Percentiles rank a stretch among this genome's conserved stretches.
These are phyloP conservation scores for Lepidurus apus DNA, from an alignment of 1,140 invertebrate genomes.

Conservation along the genomic window DNA sequence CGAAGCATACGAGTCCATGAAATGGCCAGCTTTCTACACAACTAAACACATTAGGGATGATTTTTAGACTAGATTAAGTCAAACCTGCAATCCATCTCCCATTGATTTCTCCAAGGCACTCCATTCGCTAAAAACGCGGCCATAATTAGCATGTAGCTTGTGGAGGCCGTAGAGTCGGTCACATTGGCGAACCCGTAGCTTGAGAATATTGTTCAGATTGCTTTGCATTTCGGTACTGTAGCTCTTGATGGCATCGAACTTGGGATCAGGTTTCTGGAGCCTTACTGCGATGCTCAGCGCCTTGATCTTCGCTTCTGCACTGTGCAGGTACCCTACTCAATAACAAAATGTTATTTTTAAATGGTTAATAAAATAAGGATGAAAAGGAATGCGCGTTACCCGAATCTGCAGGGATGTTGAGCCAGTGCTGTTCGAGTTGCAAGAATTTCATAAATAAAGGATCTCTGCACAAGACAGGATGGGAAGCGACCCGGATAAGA, in stretches of 20 bases:
- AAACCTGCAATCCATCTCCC: conserved; percentile 68
- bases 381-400: conserved; percentile 47
- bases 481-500: conserved; percentile 64
- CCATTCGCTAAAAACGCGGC: conserved; percentile 77
- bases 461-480: conserved; percentile 66
- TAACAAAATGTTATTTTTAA: conserved; percentile 36
- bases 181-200: conserved; percentile 60
- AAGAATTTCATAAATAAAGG: conserved; percentile 69
- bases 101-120: conserved; percentile 76
- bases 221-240: conserved; percentile 67
- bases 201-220: conserved; percentile 48
- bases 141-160: conserved; percentile 74
- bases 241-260: conserved; percentile 68
- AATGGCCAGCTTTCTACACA: conserved; percentile 57
- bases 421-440: conserved; percentile 51
- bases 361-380: conserved; percentile 49
- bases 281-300: conserved; percentile 66
- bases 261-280: conserved; percentile 64
- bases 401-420: conserved; percentile 32
- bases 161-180: conserved; percentile 72
- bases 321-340: conserved; percentile 54
- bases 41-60: conserved; percentile 34
- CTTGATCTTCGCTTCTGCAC: conserved; percentile 72
- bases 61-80: not conserved
- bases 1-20: conserved; percentile 69